Evolutionary conservation across 2,797 vertebrate genomes (phyloP).

Genomic region (Sebastes kiyomatsui): DNA sequence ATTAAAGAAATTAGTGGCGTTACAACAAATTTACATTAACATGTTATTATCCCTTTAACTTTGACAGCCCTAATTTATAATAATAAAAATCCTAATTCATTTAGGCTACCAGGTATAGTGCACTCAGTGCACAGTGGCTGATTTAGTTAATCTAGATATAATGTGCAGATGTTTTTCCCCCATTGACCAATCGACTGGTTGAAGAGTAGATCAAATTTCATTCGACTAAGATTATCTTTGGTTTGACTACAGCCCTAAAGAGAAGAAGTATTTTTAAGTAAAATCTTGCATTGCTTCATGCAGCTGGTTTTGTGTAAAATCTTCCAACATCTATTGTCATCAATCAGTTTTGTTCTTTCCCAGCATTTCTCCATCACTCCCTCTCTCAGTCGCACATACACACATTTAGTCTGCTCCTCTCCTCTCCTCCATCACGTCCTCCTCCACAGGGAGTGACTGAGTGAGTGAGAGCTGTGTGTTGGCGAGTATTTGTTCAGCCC

Average conservation of each 20-base stretch:
- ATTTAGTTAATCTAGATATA: too few species aligned
- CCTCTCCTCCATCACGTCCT: neutral
- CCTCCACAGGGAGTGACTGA: neutral
- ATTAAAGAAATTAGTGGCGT: too few species aligned
- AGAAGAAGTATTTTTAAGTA: neutral
- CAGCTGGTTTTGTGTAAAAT: slow-evolving; percentile 33
- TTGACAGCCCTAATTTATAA: too few species aligned
- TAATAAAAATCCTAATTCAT: too few species aligned
- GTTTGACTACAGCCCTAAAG: neutral
- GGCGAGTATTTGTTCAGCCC: slow-evolving; percentile 42
- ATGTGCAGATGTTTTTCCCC: too few species aligned
- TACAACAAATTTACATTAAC: too few species aligned
- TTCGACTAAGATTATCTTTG: too few species aligned
- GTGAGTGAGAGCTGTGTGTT: slow-evolving; percentile 22
- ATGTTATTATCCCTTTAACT: too few species aligned
- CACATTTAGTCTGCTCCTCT: neutral
- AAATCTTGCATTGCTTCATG: neutral
- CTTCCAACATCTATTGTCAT: slow-evolving; percentile 19
- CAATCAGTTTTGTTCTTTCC: slow-evolving; percentile 7
- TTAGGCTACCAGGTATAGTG: too few species aligned
- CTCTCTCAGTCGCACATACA: slow-evolving; percentile 2
- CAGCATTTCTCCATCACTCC: neutral
- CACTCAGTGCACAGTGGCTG: too few species aligned
- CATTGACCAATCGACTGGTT: too few species aligned
- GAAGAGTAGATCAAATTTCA: too few species aligned